Base-by-base conservation (phyloP, 2,888 invertebrate species). In the Thera obeliscata region DNA sequence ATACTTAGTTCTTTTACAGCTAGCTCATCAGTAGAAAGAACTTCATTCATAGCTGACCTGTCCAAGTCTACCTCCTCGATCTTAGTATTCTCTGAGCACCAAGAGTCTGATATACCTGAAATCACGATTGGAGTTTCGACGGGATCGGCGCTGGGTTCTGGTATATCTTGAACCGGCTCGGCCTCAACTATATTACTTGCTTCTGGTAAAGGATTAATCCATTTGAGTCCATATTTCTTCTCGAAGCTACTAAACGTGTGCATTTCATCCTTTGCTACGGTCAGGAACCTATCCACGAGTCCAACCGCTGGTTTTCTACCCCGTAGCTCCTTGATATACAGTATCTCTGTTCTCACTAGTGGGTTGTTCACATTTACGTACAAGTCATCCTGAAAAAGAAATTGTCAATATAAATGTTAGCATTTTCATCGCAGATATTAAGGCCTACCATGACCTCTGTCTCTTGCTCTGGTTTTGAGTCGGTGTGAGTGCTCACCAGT, bases 61-160 rank as follows among this genome's bases (percentile, higher is more conserved):
- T 54, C 11, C 43, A 41, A 41, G 22, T 98, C 97, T 52, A 96
- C 95, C 84, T 97, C 96, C 81, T 97, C 96, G 2, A 98, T 91
- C 85, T 98, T 97, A 0, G 98, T 97, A 78, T 98, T 97, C 78
- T 96, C 96, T 59, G 97, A 86, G 0, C 96, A 96, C 60, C 97
- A 90, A 33, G 96, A 95, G 1, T 97, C 92, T 79, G 95, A 95
- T 71, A 96, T 95, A 71, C 95, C 93, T 64, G 94, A 94, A 80
- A 94, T 95, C 66, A 89, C 87, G 38, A 91, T 78, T 5, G 90
- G 82, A 72, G 91, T 90, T 79, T 87, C 91, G 73, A 87, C 83
- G 85, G 82, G 50, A n/a, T 33, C 41, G 1, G 3, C 22, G 43
- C 7, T 48, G 22, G 54, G 4, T 36, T 38, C 12, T 22, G 50